phyloP scores from a whole-genome alignment of 2,888 invertebrate species.

The Tromatobia lineatoria region DNA sequence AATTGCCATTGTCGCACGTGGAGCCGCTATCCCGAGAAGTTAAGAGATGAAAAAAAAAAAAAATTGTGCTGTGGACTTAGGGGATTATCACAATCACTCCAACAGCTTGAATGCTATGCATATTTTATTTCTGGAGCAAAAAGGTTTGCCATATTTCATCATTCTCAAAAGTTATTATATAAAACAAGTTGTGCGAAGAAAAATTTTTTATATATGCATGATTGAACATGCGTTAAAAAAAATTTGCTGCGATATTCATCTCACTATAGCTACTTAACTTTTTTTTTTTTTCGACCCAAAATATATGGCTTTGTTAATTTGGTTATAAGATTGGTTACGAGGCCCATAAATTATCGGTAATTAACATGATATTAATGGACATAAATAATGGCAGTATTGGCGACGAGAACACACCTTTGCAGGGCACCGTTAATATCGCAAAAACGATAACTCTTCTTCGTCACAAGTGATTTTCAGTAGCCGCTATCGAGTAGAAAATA shows the following conservation, averaged over 20 bases:
- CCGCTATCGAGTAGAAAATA: conserved; percentile 41
- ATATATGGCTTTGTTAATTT: not conserved
- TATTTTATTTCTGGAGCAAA: not conserved
- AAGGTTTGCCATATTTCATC: not conserved
- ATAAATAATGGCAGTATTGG: not conserved
- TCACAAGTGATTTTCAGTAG: conserved; percentile 45
- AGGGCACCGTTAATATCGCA: conserved; percentile 13
- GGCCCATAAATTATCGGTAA: not conserved
- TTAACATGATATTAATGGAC: not conserved
- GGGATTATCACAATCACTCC: not conserved
- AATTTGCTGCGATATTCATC: not conserved
- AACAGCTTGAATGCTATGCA: not conserved
- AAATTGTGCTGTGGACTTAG: not conserved
- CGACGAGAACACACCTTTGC: not conserved
- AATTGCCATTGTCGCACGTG: conserved; percentile 39
- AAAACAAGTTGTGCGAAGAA: too few relatives aligned
- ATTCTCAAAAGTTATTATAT: not conserved
- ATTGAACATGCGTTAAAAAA: not conserved
- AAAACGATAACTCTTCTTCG: conserved; percentile 43
- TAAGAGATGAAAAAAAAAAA: conserved; percentile 12
- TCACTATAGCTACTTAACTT: not conserved
- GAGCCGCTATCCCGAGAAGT: conserved; percentile 24
- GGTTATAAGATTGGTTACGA: not conserved
- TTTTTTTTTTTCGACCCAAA: not conserved
- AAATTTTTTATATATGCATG: too few relatives aligned